These are phyloP conservation scores for Lepidocolaptes lacrymiger DNA, from an alignment of 2,797 vertebrate species.

Conservation along the genomic window DNA sequence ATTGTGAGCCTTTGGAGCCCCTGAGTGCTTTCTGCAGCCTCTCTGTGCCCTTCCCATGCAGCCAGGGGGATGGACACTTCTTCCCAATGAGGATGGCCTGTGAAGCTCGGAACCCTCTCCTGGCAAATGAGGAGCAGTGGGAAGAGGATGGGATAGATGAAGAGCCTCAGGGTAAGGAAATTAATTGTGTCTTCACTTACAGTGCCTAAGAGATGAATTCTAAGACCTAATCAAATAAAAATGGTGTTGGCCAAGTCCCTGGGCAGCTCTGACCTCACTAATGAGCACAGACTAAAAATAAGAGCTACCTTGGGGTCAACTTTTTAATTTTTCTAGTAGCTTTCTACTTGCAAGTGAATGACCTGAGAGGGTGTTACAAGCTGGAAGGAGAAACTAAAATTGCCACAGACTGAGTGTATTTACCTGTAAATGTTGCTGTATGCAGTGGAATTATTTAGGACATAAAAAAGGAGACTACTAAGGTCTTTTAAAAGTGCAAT, in stretches of 20 bases:
- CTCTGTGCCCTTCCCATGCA: constrained; percentile 56
- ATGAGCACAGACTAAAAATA: neutral
- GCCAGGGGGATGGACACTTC: constrained; percentile 93
- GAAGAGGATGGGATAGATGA: constrained; percentile 89
- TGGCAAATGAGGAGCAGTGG: constrained; percentile 91
- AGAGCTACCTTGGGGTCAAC: neutral
- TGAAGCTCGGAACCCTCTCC: constrained; percentile 89
- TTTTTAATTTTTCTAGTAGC: neutral
- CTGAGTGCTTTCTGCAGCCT: neutral
- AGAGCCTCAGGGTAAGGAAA: constrained; percentile 83
- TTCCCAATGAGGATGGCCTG: constrained; percentile 87
- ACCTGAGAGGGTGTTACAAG: neutral
- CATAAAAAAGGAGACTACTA: neutral
- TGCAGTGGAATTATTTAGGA: neutral
- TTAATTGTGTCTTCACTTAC: neutral
- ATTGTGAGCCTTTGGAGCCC: neutral
- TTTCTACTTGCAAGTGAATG: neutral
- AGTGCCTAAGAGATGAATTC: neutral
- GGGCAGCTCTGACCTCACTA: neutral
- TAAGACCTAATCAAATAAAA: neutral
- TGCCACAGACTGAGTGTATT: neutral
- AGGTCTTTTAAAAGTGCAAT: neutral
- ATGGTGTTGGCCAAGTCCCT: neutral
- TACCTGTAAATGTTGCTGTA: neutral
- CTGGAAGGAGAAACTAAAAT: neutral